Evolutionary conservation across 2,888 invertebrate species (phyloP).

Genomic region (Melolontha melolontha): DNA sequence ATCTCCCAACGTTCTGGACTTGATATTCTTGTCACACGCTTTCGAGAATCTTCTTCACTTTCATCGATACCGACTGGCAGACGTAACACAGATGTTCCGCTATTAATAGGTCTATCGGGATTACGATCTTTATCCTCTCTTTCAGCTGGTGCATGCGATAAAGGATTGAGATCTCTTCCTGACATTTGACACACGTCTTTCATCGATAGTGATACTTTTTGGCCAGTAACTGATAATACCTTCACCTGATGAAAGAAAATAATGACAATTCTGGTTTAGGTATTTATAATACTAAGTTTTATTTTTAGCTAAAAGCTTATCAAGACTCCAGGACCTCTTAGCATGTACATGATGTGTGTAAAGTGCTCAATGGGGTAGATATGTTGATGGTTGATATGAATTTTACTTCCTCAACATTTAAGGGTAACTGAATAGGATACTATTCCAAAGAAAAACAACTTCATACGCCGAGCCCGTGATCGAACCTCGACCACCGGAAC

Average conservation of each 20-base stretch:
- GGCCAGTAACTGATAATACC: constrained; percentile 92
- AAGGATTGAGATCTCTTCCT: constrained; percentile 94
- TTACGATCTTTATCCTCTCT: constrained; percentile 84
- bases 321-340: no score
- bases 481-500: no score
- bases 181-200: constrained; percentile 97
- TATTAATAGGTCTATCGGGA: constrained; percentile 88
- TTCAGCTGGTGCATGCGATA: constrained; percentile 75
- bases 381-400: no score
- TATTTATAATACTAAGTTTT: no score
- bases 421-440: no score
- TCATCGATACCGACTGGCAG: constrained; percentile 71
- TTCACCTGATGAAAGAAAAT: constrained; percentile 70
- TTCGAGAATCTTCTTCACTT: constrained; percentile 84
- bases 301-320: no score
- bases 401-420: no score
- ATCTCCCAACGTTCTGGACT: constrained; percentile 99
- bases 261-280: no score
- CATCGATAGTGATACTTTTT: constrained; percentile 95
- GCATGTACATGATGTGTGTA: no score
- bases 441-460: no score
- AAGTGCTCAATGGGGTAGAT: no score
- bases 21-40: constrained; percentile 90
- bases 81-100: constrained; percentile 66
- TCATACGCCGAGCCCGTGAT: no score